Base-by-base conservation (phyloP, 1,140 invertebrate species). In the Platorchestia sp. region DNA sequence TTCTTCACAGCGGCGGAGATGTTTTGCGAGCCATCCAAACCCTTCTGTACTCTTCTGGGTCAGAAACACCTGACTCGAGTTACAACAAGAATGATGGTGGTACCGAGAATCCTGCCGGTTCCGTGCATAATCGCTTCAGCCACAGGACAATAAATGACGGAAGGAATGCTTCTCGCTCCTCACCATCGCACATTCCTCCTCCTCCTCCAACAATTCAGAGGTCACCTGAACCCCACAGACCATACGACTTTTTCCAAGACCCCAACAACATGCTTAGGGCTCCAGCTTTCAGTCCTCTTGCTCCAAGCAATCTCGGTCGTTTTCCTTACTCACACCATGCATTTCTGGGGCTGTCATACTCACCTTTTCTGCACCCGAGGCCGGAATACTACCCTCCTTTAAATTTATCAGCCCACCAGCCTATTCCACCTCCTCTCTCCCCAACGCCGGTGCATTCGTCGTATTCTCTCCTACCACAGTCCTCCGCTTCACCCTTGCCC, bases 11-110 rank as follows among this genome's bases (percentile, higher is more conserved):
- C 97, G 98, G 97, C 97, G 98, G 99, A 0, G 99, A 99, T 97
- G 98, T 99, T 0, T 98, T 99, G 0, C 98, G 98, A 96, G 98
- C 99, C 0, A 99, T 99, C 98, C 99, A 99, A 97, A 98, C 98
- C 93, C 98, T 99, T 97, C 97, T 99, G 40, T 98, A 98, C 96
- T 98, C 98, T 86, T 97, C 97, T 86, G 97, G 97, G 95, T 91
- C 95, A 40, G 89, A 53, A 43, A 45, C 95, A 41, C 86, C n/a
- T n/a, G 95, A 95, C 42, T 86, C 44, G 16, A 95, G 53, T 44
- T 59, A 90, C 86, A 42, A 45, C 45, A 93, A 93, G 40, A 47
- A 10, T 45, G 91, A 40, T 7, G 10, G 36, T 93, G 43, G 40
- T 6, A 53, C 86, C 42, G 95, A 89, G 40, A 45, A 43, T 87